A percentile compares a stretch with the other conserved stretches of the same genome.
Evolutionary conservation across 2,113 vertebrate genomes (phyloP).

Genomic region (Eupsittula cactorum): DNA sequence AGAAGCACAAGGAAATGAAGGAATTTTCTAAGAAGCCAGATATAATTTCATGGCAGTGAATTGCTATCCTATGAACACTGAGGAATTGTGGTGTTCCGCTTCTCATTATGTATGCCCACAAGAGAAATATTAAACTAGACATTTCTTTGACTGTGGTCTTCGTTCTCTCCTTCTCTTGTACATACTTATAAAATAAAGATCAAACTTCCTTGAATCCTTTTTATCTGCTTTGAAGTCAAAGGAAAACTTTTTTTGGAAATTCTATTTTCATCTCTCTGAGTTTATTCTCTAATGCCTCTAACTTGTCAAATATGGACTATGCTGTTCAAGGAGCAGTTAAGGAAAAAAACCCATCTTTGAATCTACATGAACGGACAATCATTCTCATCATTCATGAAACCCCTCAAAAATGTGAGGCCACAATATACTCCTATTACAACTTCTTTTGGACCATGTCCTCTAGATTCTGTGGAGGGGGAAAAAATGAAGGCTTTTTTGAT

Average conservation of each 20-base stretch:
- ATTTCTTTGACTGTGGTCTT: slow-evolving; percentile 61
- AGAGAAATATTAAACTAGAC: slow-evolving; percentile 59
- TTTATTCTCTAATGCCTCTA: slow-evolving; percentile 60
- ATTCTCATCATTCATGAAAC: background rate
- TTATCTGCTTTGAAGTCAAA: slow-evolving; percentile 66
- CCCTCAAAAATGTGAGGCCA: background rate
- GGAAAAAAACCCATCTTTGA: slow-evolving; percentile 15
- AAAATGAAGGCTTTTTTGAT: background rate
- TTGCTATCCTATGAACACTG: background rate
- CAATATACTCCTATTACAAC: background rate
- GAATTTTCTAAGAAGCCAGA: slow-evolving; percentile 29
- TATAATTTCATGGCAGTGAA: slow-evolving; percentile 29
- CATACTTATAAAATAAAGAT: slow-evolving; percentile 70
- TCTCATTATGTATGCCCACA: slow-evolving; percentile 52
- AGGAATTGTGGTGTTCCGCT: background rate
- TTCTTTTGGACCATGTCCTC: background rate
- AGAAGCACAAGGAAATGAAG: slow-evolving; percentile 6
- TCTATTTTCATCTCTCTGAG: slow-evolving; percentile 58
- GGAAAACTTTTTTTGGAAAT: slow-evolving; percentile 62
- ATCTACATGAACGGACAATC: background rate
- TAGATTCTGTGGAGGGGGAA: background rate
- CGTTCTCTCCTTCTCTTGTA: slow-evolving; percentile 34
- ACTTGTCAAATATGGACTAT: slow-evolving; percentile 43
- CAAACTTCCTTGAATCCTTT: slow-evolving; percentile 58
- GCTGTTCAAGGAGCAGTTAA: slow-evolving; percentile 40